Conservation (phyloP, 37 sponge, comb jelly and placozoan genomes). For the Theonella swinhoei region DNA sequence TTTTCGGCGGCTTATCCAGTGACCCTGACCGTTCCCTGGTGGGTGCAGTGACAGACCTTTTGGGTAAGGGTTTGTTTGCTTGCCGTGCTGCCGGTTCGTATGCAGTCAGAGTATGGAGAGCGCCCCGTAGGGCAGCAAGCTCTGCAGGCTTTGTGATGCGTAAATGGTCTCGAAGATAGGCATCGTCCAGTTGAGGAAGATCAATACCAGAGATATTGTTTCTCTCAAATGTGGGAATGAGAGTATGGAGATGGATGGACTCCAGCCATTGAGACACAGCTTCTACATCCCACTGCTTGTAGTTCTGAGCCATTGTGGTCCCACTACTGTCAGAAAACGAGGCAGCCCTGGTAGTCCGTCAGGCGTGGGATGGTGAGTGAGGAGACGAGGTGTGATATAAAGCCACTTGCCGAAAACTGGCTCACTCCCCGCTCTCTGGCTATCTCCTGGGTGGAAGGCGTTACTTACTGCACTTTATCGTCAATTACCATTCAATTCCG, state of each 20-base stretch:
- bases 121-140: constrained; percentile 32
- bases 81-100: background rate
- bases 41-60: background rate
- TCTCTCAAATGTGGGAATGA: constrained; percentile 55
- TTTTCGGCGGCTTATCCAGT: background rate
- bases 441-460: too few species aligned
- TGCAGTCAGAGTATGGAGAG: constrained; percentile 6
- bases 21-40: background rate
- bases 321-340: background rate
- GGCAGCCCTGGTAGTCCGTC: background rate
- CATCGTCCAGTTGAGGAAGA: constrained; percentile 26
- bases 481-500: too few species aligned
- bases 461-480: too few species aligned
- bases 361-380: too few species aligned
- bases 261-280: constrained; percentile 60
- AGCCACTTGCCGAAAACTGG: background rate
- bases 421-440: too few species aligned
- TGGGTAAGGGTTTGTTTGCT: background rate
- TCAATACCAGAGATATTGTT: constrained; percentile 16
- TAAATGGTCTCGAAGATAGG: constrained; percentile 16
- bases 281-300: constrained; percentile 25
- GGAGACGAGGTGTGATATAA: background rate
- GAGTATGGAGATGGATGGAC: constrained; percentile 35
- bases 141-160: constrained; percentile 55
- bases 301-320: constrained; percentile 10